Conservation (phyloP, 1,140 invertebrate species). For the Oncopeltus fasciatus region DNA sequence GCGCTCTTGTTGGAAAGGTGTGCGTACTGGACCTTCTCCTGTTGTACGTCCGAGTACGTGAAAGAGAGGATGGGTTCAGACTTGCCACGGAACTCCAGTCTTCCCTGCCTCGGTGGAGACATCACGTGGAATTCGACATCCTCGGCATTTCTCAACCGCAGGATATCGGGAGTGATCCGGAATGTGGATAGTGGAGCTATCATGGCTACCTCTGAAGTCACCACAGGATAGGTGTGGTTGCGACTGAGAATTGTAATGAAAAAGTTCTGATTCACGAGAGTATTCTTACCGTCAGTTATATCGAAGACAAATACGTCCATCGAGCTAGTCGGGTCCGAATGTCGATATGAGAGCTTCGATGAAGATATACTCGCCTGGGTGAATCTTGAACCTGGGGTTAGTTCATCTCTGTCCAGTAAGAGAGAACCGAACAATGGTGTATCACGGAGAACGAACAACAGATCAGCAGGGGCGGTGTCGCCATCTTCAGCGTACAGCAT, state of each 20-base stretch:
- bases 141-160: not conserved
- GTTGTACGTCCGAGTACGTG: not conserved
- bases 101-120: not conserved
- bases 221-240: not conserved
- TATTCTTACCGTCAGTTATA: not conserved
- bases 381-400: not conserved
- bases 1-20: not conserved
- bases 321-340: not conserved
- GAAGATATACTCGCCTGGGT: not conserved
- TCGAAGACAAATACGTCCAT: constrained; percentile 14
- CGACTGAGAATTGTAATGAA: constrained; percentile 1
- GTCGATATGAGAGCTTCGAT: not conserved
- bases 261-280: constrained; percentile 2
- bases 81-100: not conserved
- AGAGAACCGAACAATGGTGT: constrained; percentile 6
- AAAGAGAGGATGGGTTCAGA: not conserved
- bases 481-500: not conserved
- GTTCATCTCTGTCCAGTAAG: not conserved
- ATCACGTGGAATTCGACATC: not conserved
- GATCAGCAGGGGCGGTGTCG: not conserved
- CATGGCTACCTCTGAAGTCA: not conserved
- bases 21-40: not conserved
- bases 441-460: not conserved
- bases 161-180: not conserved
- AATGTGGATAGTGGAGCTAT: not conserved